Conservation (phyloP, 1,140 invertebrate genomes). For the Drosophila rhopaloa region DNA sequence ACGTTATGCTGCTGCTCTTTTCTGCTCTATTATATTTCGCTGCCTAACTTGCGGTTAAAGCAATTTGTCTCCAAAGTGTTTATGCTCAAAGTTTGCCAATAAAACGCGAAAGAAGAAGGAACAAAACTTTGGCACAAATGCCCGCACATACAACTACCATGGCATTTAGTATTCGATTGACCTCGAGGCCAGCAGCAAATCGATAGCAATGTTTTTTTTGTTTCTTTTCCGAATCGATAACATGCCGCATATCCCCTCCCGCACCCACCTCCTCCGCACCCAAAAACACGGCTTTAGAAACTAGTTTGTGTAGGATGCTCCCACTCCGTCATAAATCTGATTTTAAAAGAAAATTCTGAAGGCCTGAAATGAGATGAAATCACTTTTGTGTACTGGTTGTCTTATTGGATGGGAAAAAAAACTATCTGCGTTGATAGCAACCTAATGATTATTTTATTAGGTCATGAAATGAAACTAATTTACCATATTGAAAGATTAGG, state of each 20-base stretch:
- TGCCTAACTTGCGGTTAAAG: slow-evolving; percentile 40
- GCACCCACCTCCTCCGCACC: background rate
- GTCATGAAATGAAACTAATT: too few species aligned
- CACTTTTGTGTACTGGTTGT: background rate
- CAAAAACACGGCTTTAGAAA: slow-evolving; percentile 5
- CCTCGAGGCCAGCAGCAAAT: slow-evolving; percentile 58
- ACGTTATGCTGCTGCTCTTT: slow-evolving; percentile 60
- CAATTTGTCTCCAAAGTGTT: slow-evolving; percentile 64
- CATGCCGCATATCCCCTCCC: slow-evolving; percentile 15
- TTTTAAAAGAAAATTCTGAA: background rate
- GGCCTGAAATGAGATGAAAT: background rate
- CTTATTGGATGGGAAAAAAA: background rate
- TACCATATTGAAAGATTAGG: too few species aligned
- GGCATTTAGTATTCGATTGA: slow-evolving; percentile 55
- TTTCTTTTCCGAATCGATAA: slow-evolving; percentile 40
- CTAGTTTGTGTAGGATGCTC: slow-evolving; percentile 7
- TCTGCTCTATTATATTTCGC: slow-evolving; percentile 21
- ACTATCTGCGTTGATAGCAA: too few species aligned
- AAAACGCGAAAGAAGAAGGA: slow-evolving; percentile 38
- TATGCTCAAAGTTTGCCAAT: slow-evolving; percentile 60
- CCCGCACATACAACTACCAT: slow-evolving; percentile 29
- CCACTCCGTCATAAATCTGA: background rate
- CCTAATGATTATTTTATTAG: too few species aligned
- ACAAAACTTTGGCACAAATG: slow-evolving; percentile 41
- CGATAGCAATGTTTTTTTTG: slow-evolving; percentile 43